These are phyloP conservation scores for Potamilus streckersoni DNA, from an alignment of 1,140 invertebrate species.

Conservation along the genomic window DNA sequence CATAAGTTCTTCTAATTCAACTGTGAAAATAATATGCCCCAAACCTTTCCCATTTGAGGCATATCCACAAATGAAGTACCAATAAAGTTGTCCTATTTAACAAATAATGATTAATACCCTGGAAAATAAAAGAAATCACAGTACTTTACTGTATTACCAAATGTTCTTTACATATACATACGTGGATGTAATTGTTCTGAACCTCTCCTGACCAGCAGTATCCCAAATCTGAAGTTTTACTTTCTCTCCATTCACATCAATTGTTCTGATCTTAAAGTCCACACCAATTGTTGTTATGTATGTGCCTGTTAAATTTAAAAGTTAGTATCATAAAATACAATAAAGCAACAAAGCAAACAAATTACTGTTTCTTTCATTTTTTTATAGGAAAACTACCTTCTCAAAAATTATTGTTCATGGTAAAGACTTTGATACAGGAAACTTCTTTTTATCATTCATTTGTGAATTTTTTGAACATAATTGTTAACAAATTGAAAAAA, in stretches of 20 bases:
- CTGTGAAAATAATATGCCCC: too few relatives aligned
- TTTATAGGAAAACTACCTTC: background rate
- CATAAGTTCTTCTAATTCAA: too few relatives aligned
- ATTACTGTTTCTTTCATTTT: too few relatives aligned
- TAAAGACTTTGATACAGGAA: background rate
- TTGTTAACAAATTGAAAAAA: too few relatives aligned
- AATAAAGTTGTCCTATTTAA: too few relatives aligned
- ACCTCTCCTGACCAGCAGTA: slow-evolving; percentile 85
- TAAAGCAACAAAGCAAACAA: background rate
- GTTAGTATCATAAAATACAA: background rate
- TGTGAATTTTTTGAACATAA: background rate
- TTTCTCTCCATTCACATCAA: slow-evolving; percentile 92
- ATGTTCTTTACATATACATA: slow-evolving; percentile 59
- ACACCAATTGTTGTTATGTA: slow-evolving; percentile 99
- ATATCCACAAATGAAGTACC: too few relatives aligned
- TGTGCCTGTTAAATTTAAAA: slow-evolving; percentile 73
- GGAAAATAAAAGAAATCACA: too few relatives aligned
- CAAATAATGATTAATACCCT: too few relatives aligned
- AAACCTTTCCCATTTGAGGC: too few relatives aligned
- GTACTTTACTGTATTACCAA: too few relatives aligned
- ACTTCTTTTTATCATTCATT: background rate
- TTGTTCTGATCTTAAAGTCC: slow-evolving; percentile 99
- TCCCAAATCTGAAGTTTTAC: slow-evolving; percentile 99
- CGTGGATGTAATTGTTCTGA: slow-evolving; percentile 95
- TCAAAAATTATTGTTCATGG: background rate